Evolutionary conservation across 2,888 invertebrate species (phyloP), one percentile per base, ranked within the genome.

Genomic region (Acronicta psi): DNA sequence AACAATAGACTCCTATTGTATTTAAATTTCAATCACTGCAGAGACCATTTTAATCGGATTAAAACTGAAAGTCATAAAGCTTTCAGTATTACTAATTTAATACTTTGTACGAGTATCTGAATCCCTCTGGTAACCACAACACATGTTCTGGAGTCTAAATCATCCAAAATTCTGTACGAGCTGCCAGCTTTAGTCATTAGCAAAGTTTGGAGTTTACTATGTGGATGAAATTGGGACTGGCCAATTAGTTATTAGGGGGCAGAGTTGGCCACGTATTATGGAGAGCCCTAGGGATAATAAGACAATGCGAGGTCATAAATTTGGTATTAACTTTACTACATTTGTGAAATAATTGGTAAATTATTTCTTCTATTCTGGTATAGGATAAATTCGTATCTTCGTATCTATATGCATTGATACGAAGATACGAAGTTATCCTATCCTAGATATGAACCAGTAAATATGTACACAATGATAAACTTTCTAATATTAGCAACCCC

Each of bases 161-260:
- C 47, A 61, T 62, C 46, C 18, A 42, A 44, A 31, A 53, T 69
- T 61, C 55, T 45, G 45, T 59, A 42, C 58, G 37, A 37, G 53
- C 53, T 55, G 42, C 37, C 59, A 59, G 52, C 54, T 72, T 61
- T 52, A 49, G 57, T 61, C 53, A 71, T 72, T 73, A 74, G 49
- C 52, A 50, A 73, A 72, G 58, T 72, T 66, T 36, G 13, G 18
- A 59, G 51, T 57, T 52, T 43, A 58, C 42, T 43, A 46, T 59
- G 46, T 50, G 38, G 54, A 55, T 51, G 50, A 57, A 63, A 54
- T 64, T 63, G 49, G 41, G 38, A 50, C 58, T 53, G 45, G 17
- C 64, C 69, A 73, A 64, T 71, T 64, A 59, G 70, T 55, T 55
- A 59, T 49, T 54, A 58, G 63, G 59, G 25, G 37, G 16, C 17